phyloP scores from a whole-genome alignment of 2,797 vertebrate genomes.

The Myotis planiceps region DNA sequence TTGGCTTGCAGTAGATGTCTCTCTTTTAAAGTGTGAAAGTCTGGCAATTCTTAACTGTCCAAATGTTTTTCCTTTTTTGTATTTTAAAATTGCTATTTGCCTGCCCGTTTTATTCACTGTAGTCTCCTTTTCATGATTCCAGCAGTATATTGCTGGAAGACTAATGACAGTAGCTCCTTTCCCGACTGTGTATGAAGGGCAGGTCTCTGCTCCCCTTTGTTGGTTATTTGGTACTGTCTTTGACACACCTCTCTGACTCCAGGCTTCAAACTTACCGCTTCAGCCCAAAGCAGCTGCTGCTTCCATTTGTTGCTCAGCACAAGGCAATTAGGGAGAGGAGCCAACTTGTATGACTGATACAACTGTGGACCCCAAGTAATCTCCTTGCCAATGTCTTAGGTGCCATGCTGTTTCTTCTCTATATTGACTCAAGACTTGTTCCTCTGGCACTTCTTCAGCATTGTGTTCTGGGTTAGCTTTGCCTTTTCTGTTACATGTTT shows the following conservation, averaged over 20 bases:
- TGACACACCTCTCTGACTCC: background rate
- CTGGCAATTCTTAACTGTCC: background rate
- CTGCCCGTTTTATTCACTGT: background rate
- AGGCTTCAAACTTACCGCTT: background rate
- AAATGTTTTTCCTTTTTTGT: background rate
- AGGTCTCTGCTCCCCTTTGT: background rate
- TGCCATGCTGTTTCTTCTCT: background rate
- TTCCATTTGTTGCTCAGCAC: background rate
- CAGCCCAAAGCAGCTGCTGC: background rate
- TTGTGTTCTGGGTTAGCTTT: background rate
- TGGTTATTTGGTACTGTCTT: background rate
- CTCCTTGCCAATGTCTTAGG: fast-evolving
- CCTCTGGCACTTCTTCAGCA: background rate
- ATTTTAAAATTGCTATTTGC: background rate
- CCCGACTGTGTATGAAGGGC: background rate
- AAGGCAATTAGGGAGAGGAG: background rate
- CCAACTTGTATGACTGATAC: background rate
- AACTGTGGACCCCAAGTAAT: background rate
- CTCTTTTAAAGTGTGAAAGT: background rate
- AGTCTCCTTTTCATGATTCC: background rate
- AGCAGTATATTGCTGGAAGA: background rate
- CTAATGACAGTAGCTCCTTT: background rate
- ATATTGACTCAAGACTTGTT: background rate
- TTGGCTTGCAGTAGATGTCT: background rate
- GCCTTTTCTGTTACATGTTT: background rate